Evolutionary conservation across 2,888 invertebrate species (phyloP).

Genomic region (Ypsolopha sequella): DNA sequence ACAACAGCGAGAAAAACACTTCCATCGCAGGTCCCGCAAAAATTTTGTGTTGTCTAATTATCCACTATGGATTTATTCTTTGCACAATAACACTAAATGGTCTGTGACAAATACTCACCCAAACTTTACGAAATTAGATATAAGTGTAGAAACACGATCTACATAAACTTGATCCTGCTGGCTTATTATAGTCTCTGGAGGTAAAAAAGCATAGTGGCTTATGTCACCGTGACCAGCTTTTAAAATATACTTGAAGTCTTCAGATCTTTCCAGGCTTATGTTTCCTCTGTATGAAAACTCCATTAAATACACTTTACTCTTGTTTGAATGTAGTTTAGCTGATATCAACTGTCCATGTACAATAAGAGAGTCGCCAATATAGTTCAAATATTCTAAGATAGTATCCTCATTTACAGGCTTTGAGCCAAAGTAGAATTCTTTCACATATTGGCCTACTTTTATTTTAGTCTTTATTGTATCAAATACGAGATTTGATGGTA

Average conservation of each 20-base stretch:
- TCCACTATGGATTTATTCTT: too few relatives aligned
- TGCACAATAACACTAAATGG: too few relatives aligned
- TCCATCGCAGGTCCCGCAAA: too few relatives aligned
- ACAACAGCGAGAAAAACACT: too few relatives aligned
- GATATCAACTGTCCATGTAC: conserved; percentile 19
- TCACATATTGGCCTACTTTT: conserved; percentile 15
- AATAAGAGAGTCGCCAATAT: conserved; percentile 21
- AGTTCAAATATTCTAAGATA: conserved; percentile 18
- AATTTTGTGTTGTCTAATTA: too few relatives aligned
- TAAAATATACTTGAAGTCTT: conserved; percentile 14
- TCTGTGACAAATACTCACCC: conserved; percentile 21
- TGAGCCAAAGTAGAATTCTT: conserved; percentile 22
- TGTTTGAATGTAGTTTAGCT: conserved; percentile 14
- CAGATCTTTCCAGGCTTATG: conserved; percentile 15
- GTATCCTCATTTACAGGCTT: conserved; percentile 14
- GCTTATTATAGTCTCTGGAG: conserved; percentile 5
- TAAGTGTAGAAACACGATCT: conserved; percentile 16
- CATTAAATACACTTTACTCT: conserved; percentile 21
- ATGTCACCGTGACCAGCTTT: conserved; percentile 24
- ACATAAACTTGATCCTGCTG: conserved; percentile 15
- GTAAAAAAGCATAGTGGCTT: conserved; percentile 19
- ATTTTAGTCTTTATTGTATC: conserved; percentile 14
- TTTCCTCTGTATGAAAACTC: conserved; percentile 25
- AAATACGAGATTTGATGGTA: conserved; percentile 24
- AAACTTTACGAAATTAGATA: conserved; percentile 22